phyloP scores from a whole-genome alignment of 2,797 vertebrate species.

The Glyptemys insculpta region DNA sequence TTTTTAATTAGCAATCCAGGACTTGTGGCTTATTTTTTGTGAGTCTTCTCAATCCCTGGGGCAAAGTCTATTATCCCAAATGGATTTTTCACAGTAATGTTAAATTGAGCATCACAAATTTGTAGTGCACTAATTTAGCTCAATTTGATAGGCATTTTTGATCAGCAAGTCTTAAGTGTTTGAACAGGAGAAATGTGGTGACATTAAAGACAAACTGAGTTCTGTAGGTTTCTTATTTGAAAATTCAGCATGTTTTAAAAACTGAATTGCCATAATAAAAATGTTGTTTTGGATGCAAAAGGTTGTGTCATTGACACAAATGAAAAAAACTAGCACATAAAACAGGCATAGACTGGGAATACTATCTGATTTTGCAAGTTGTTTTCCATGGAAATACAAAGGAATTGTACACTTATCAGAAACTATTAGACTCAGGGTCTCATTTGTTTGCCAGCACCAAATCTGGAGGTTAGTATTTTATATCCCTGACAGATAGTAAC shows the following conservation, averaged over 20 bases:
- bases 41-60: conserved; percentile 43
- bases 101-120: conserved; percentile 68
- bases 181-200: conserved; percentile 2
- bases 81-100: conserved; percentile 71
- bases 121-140: conserved; percentile 60
- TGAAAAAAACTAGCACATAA: background rate
- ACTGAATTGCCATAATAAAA: background rate
- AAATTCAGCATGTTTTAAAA: background rate
- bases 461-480: background rate
- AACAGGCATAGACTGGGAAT: background rate
- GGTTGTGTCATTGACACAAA: background rate
- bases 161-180: conserved; percentile 42
- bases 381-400: accelerated
- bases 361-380: background rate
- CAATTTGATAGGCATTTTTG: conserved; percentile 54
- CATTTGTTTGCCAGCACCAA: background rate
- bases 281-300: background rate
- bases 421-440: background rate
- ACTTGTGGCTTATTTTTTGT: background rate
- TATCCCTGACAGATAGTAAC: background rate
- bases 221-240: background rate
- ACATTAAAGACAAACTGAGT: conserved; percentile 8
- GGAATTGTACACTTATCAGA: background rate
- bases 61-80: conserved; percentile 68
- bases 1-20: conserved; percentile 63